A percentile compares a stretch with the other conserved stretches of the same genome.
These are phyloP conservation scores for Nemurella pictetii DNA, from an alignment of 2,888 invertebrate genomes.

Conservation along the genomic window DNA sequence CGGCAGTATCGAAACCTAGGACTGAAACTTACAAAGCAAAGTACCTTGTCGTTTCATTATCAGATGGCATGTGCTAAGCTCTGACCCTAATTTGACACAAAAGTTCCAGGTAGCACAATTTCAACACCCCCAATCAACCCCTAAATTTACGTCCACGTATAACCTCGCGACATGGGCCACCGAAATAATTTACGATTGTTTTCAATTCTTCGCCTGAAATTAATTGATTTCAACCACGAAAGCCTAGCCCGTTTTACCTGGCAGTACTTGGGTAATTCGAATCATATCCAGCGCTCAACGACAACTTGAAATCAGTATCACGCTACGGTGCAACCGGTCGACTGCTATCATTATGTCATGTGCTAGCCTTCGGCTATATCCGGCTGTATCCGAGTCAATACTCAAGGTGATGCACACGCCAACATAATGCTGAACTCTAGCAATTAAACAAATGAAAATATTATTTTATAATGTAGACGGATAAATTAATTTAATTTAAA, in stretches of 20 bases:
- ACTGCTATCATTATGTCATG: slow-evolving; percentile 11
- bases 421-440: background rate
- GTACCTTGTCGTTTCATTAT: background rate
- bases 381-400: background rate
- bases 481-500: background rate
- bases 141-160: background rate
- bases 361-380: slow-evolving; percentile 20
- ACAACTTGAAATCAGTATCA: background rate
- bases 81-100: background rate
- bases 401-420: slow-evolving; percentile 20
- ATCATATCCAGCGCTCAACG: background rate
- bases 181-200: slow-evolving; percentile 16
- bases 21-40: background rate
- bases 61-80: background rate
- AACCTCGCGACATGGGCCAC: background rate
- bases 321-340: background rate
- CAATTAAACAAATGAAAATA: slow-evolving; percentile 26
- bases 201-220: background rate
- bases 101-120: background rate
- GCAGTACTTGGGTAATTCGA: background rate
- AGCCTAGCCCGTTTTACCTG: background rate
- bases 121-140: background rate
- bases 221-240: slow-evolving; percentile 28
- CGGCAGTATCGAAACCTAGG: background rate
- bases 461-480: background rate